A percentile compares a stretch with the other conserved stretches of the same genome.
Evolutionary conservation across 2,888 invertebrate species (phyloP).

Genomic region (Iphiclides podalirius): DNA sequence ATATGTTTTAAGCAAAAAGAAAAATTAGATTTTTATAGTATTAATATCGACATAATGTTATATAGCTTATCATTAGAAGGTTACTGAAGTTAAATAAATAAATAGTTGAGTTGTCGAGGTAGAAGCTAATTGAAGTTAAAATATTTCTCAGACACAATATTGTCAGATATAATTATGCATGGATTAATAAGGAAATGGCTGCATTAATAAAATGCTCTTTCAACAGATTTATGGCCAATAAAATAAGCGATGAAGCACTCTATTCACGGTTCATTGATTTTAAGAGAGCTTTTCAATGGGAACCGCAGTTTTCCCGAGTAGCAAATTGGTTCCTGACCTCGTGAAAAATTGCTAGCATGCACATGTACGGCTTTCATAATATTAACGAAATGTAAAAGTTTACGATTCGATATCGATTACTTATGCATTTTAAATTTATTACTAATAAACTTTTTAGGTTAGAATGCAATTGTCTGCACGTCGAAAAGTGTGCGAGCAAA

Average conservation of each 20-base stretch:
- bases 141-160: too few species aligned
- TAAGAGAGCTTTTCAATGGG: slow-evolving; percentile 8
- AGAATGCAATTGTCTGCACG: too few species aligned
- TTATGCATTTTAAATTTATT: background rate
- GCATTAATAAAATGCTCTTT: background rate
- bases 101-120: too few species aligned
- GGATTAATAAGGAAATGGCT: background rate
- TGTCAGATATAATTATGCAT: background rate
- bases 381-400: background rate
- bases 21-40: too few species aligned
- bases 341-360: slow-evolving; percentile 11
- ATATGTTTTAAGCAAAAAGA: too few species aligned
- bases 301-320: slow-evolving; percentile 12
- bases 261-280: slow-evolving; percentile 11
- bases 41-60: too few species aligned
- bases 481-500: background rate
- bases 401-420: background rate
- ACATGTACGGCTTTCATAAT: background rate
- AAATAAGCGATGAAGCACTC: background rate
- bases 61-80: too few species aligned
- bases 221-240: background rate
- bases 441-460: too few species aligned
- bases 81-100: too few species aligned
- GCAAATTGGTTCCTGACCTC: slow-evolving; percentile 10
- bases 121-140: too few species aligned